phyloP scores from a whole-genome alignment of 2,113 vertebrate species.

The Cyanoramphus novaezelandiae region DNA sequence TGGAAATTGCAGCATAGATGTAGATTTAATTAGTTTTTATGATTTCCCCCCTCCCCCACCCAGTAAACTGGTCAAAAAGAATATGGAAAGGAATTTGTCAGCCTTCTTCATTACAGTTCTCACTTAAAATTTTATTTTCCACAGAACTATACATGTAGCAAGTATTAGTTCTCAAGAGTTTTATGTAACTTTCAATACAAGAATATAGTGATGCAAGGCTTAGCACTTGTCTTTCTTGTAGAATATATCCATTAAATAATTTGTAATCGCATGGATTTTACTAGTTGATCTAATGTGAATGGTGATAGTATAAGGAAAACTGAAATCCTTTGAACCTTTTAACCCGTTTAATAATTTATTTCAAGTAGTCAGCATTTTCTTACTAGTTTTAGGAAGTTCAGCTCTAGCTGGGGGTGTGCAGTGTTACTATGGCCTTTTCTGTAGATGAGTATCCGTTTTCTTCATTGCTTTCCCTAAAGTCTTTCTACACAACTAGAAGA shows the following conservation, averaged over 20 bases:
- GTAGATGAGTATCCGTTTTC: neutral
- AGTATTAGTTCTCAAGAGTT: neutral
- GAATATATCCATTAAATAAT: neutral
- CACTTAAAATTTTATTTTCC: neutral
- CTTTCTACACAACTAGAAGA: neutral
- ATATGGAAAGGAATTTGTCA: neutral
- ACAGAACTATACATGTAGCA: neutral
- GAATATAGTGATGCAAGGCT: neutral
- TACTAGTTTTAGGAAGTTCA: neutral
- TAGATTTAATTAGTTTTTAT: neutral
- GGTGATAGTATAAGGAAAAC: neutral
- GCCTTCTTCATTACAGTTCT: neutral
- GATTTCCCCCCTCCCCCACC: no score
- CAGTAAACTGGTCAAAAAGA: neutral
- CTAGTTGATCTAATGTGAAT: neutral
- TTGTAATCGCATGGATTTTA: neutral
- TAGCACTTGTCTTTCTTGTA: neutral
- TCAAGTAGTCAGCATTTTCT: neutral
- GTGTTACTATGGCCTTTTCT: neutral
- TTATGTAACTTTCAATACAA: neutral
- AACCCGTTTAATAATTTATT: neutral
- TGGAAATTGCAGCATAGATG: neutral
- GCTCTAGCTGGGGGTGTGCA: neutral
- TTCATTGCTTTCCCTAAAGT: neutral
- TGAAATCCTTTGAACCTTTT: neutral